Percentiles rank a stretch among this genome's conserved stretches.
Conservation (phyloP, 2,888 invertebrate species). For the Andrena fulva region DNA sequence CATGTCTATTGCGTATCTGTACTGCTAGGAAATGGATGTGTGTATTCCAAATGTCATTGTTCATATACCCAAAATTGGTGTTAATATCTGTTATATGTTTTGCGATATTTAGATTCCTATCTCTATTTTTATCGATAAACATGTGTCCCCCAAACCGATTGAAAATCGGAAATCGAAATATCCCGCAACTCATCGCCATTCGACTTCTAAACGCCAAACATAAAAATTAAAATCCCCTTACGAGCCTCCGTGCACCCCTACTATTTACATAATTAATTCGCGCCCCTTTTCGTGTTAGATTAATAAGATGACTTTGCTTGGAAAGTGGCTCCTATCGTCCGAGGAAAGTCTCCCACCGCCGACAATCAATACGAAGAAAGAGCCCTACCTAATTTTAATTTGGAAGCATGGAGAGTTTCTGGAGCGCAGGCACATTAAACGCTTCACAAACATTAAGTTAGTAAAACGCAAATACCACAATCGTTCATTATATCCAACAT, state of each 20-base stretch:
- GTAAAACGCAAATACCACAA: background rate
- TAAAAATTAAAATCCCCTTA: background rate
- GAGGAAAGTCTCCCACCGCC: conserved; percentile 76
- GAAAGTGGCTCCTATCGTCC: conserved; percentile 82
- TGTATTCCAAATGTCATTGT: no score
- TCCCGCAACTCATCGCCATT: no score
- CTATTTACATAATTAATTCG: conserved; percentile 13
- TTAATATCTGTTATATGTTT: no score
- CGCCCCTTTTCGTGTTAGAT: conserved; percentile 73
- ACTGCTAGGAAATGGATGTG: no score
- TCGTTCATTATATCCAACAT: background rate
- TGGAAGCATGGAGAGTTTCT: conserved; percentile 88
- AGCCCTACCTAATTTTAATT: conserved; percentile 86
- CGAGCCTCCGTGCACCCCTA: background rate
- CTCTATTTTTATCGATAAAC: no score
- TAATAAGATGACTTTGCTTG: conserved; percentile 81
- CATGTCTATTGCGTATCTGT: no score
- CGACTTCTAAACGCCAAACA: background rate
- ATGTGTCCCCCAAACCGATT: no score
- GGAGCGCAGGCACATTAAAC: conserved; percentile 86
- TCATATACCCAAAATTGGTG: no score
- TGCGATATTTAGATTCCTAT: no score
- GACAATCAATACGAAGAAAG: conserved; percentile 32
- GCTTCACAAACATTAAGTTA: conserved; percentile 83
- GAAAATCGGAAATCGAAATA: no score